Conservation (phyloP, 2,797 vertebrate genomes). For the Semaprochilodus insignis region DNA sequence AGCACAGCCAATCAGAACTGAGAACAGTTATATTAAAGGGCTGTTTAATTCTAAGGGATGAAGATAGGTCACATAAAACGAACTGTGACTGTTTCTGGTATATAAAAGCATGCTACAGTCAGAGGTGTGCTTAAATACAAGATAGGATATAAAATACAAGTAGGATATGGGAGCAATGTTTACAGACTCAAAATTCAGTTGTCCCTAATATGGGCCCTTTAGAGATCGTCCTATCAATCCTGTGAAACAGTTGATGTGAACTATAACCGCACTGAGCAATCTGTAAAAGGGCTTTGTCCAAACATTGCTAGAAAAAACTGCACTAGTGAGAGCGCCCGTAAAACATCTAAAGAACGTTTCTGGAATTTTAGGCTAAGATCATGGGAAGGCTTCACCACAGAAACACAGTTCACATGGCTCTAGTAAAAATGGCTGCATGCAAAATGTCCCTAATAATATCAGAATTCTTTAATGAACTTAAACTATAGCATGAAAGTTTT, state of each 20-base stretch:
- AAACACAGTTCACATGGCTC: not conserved
- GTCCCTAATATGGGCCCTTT: too few species aligned
- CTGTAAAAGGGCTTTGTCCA: not conserved
- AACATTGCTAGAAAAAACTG: not conserved
- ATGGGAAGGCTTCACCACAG: not conserved
- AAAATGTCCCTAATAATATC: not conserved
- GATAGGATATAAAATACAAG: too few species aligned
- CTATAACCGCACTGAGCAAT: not conserved
- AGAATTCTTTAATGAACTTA: not conserved
- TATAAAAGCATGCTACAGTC: too few species aligned
- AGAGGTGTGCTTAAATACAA: too few species aligned
- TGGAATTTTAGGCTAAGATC: slow-evolving; percentile 24
- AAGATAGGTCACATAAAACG: too few species aligned
- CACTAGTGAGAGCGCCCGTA: not conserved
- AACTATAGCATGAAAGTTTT: not conserved
- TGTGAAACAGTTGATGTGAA: slow-evolving; percentile 4
- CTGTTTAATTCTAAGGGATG: too few species aligned
- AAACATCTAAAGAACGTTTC: slow-evolving; percentile 11
- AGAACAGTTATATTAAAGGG: too few species aligned
- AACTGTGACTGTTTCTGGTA: too few species aligned
- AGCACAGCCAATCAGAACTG: too few species aligned
- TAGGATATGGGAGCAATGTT: too few species aligned
- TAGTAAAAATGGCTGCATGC: slow-evolving; percentile 36
- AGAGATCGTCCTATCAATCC: not conserved
- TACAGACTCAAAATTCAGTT: too few species aligned